These are phyloP conservation scores for Orthonychiurus folsomi DNA, from an alignment of 2,888 invertebrate species.

Conservation along the genomic window DNA sequence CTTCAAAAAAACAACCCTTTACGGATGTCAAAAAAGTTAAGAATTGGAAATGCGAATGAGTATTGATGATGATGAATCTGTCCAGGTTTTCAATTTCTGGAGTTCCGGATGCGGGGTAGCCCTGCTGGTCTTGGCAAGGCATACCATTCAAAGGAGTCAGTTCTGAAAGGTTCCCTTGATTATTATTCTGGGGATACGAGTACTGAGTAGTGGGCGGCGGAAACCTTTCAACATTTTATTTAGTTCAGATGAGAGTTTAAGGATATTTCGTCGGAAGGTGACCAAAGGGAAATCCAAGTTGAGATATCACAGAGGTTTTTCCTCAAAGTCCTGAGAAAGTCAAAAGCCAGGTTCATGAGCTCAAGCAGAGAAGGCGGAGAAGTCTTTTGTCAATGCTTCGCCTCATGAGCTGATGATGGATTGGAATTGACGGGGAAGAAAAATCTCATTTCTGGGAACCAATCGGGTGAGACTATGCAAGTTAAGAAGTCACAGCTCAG, in stretches of 20 bases:
- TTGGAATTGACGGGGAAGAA: slow-evolving; percentile 20
- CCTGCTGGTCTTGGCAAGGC: not conserved
- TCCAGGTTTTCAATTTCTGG: not conserved
- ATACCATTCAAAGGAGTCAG: no score
- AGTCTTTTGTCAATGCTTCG: slow-evolving; percentile 11
- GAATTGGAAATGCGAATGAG: not conserved
- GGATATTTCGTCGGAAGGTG: not conserved
- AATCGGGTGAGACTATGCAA: slow-evolving; percentile 12
- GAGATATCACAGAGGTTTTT: slow-evolving; percentile 15
- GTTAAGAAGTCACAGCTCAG: slow-evolving; percentile 18
- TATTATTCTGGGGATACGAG: not conserved
- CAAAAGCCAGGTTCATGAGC: slow-evolving; percentile 1
- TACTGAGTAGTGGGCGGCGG: not conserved
- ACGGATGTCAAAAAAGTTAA: not conserved
- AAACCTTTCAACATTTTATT: not conserved
- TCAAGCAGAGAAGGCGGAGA: slow-evolving; percentile 10
- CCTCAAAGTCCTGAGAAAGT: not conserved
- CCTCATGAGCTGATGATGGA: slow-evolving; percentile 24
- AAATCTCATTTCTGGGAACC: slow-evolving; percentile 18
- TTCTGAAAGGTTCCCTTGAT: not conserved
- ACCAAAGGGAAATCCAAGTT: slow-evolving; percentile 4
- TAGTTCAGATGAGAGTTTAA: not conserved
- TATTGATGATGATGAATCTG: not conserved
- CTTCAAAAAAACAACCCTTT: not conserved
- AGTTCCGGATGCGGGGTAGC: not conserved